Evolutionary conservation across 2,888 invertebrate genomes (phyloP), one percentile per base, ranked within the genome.

Genomic region (Nemurella pictetii): DNA sequence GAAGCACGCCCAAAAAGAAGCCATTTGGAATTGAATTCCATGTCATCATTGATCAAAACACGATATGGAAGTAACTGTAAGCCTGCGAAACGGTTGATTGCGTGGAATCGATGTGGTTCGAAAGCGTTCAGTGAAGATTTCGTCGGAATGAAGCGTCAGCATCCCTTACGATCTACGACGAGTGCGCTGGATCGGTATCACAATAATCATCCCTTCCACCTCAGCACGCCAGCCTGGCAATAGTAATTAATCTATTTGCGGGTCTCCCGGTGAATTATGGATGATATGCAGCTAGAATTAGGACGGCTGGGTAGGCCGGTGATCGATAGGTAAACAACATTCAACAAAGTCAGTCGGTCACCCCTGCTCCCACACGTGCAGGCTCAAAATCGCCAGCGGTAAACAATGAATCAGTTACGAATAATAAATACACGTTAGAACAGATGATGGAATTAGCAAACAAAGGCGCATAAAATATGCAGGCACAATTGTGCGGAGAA

Each of bases 311-410:
- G 78, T 30, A 30, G 26, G 25, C 25, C 27, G 26, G 78, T n/a
- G 30, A 82, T 82, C 82, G 82, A 82, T 82, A 55, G 36, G 82
- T 82, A 55, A 82, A 82, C 82, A 82, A 27, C 55, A 20, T 12
- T 2, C 2, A 35, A 81, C 80, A 15, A 20, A 36, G 82, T 55
- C 82, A 82, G 28, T 82, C 82, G 82, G 82, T 82, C 82, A 82
- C 26, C 55, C 55, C 55, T 55, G 55, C 12, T 2, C 20, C 55
- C 55, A 12, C 0, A 27, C 27, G 4, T 1, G 9, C 75, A 28
- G 75, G 28, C 25, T 75, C 26, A 27, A 75, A 27, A 75, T 75
- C 75, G 28, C 7, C 75, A 3, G 20, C 12, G 55, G 55, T 55
- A 55, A 55, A 55, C 55, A 55, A 55, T 55, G 55, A 55, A 20